A percentile compares a stretch with the other conserved stretches of the same genome.
Evolutionary conservation across 2,113 vertebrate genomes (phyloP).

Genomic region (Puntigrus tetrazona): DNA sequence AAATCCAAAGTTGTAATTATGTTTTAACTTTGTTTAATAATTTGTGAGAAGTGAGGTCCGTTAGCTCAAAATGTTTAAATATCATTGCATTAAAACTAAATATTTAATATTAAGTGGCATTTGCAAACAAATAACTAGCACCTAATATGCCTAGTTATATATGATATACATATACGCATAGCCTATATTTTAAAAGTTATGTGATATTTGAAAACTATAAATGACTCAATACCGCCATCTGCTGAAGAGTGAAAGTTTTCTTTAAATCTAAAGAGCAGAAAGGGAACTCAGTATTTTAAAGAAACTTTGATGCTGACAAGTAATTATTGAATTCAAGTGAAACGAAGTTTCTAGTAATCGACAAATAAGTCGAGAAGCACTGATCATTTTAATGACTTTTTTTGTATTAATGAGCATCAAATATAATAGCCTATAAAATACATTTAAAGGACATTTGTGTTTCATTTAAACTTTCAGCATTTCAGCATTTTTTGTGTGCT

Average conservation of each 20-base stretch:
- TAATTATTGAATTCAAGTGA: not conserved
- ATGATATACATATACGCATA: not conserved
- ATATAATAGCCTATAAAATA: too few species aligned
- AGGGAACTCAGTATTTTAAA: too few species aligned
- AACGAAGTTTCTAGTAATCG: not conserved
- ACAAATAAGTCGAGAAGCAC: too few species aligned
- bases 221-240: constrained; percentile 6
- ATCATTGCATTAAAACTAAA: not conserved
- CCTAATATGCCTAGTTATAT: too few species aligned
- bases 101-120: not conserved
- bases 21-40: not conserved
- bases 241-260: not conserved
- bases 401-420: too few species aligned
- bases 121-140: not conserved
- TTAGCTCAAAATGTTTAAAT: not conserved
- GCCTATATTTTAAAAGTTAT: not conserved
- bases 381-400: too few species aligned
- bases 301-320: not conserved
- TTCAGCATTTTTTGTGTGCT: too few species aligned
- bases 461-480: too few species aligned
- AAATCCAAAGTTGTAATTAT: not conserved
- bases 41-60: not conserved
- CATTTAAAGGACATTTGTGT: too few species aligned
- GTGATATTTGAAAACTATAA: not conserved
- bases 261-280: not conserved